Percentiles rank a stretch among this genome's conserved stretches.
Evolutionary conservation across 1,140 invertebrate species (phyloP).

Genomic region (Drosophila chauvacae): DNA sequence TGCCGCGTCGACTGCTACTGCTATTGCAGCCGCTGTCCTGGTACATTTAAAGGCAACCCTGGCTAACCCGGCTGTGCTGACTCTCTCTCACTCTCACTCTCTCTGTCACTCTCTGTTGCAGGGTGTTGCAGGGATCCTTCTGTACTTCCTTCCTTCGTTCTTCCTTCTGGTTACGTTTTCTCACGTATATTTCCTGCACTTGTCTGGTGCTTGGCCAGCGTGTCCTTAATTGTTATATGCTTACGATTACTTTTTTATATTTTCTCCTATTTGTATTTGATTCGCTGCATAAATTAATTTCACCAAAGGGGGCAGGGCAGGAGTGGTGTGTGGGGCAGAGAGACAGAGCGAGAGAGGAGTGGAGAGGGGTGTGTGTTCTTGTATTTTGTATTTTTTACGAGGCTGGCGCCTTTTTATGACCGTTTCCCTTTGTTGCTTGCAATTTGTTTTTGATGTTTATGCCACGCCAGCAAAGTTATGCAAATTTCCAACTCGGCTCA

Average conservation of each 20-base stretch:
- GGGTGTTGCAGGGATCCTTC: neutral
- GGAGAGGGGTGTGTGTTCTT: neutral
- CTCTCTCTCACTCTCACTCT: neutral
- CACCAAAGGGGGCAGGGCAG: neutral
- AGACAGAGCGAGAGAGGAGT: conserved; percentile 1
- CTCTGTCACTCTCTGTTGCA: neutral
- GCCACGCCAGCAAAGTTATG: conserved; percentile 71
- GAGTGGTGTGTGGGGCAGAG: neutral
- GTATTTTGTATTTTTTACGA: conserved; percentile 58
- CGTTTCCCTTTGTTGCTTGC: conserved; percentile 62
- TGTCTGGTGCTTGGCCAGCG: neutral
- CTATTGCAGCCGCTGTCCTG: conserved; percentile 83
- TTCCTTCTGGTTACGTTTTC: neutral
- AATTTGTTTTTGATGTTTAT: conserved; percentile 69
- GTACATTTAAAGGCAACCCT: conserved; percentile 83
- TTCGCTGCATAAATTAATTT: conserved; percentile 63
- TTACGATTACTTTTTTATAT: conserved; percentile 25
- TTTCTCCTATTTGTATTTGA: conserved; percentile 46
- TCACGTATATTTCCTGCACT: neutral
- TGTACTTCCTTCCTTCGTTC: no score
- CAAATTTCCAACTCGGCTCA: conserved; percentile 53
- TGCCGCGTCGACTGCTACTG: conserved; percentile 81
- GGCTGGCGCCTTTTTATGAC: conserved; percentile 69
- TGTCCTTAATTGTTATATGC: conserved; percentile 45
- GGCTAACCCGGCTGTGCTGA: conserved; percentile 18